Conservation (phyloP, 30 jellyfish, hydroid and myxozoan genomes). For the Phacellophora camtschatica region DNA sequence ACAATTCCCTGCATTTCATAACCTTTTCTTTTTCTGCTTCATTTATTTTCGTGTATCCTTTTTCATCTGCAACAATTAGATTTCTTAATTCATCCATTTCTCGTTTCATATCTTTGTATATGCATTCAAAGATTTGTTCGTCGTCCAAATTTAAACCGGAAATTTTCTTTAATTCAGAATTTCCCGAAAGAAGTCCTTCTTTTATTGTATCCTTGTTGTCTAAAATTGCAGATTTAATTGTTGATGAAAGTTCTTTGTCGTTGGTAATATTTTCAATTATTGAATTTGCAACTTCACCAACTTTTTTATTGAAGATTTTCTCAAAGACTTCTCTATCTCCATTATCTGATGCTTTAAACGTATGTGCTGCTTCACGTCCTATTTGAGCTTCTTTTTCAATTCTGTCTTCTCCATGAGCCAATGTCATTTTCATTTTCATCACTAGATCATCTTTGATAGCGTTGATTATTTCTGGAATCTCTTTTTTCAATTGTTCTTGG, state of each 20-base stretch:
- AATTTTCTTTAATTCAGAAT: background rate
- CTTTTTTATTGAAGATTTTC: background rate
- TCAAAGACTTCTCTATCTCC: background rate
- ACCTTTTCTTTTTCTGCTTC: background rate
- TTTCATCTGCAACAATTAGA: background rate
- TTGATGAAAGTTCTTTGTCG: background rate
- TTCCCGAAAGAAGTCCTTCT: background rate
- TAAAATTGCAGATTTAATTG: background rate
- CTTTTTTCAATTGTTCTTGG: background rate
- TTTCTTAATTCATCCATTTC: slow-evolving; percentile 10
- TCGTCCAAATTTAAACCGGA: background rate
- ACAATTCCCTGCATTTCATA: slow-evolving; percentile 10
- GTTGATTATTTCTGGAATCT: slow-evolving; percentile 42
- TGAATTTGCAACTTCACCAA: slow-evolving; percentile 21
- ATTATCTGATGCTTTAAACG: background rate
- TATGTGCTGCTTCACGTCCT: background rate
- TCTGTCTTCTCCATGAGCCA: slow-evolving; percentile 24
- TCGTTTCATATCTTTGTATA: slow-evolving; percentile 6
- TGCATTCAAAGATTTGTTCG: background rate
- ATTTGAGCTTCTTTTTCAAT: background rate
- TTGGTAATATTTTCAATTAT: background rate
- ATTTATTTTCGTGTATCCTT: background rate
- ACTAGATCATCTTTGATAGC: slow-evolving; percentile 50
- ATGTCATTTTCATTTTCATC: slow-evolving; percentile 1
- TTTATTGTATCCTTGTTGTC: background rate